Percentiles rank a stretch among this genome's conserved stretches.
Evolutionary conservation across 1,140 invertebrate genomes (phyloP).

Genomic region (Cataglyphis hispanica): DNA sequence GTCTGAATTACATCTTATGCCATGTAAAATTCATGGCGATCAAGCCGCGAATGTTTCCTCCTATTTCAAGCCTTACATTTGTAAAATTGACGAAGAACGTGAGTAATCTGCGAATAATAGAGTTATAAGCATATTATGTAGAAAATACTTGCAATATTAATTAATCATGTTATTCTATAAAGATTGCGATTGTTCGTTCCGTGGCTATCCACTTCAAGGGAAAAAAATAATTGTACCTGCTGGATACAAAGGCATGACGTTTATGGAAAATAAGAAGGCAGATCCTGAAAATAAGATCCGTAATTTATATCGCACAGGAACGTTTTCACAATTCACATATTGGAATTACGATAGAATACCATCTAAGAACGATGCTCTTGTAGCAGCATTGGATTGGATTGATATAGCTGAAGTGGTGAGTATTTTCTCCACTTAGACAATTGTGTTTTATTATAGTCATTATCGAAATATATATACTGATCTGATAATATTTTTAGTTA

Average conservation of each 20-base stretch:
- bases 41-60: slow-evolving; percentile 90
- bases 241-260: slow-evolving; percentile 89
- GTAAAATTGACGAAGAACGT: slow-evolving; percentile 83
- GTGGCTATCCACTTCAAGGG: slow-evolving; percentile 91
- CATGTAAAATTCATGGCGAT: slow-evolving; percentile 91
- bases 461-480: neutral
- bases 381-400: slow-evolving; percentile 91
- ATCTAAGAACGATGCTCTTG: slow-evolving; percentile 90
- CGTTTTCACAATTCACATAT: slow-evolving; percentile 89
- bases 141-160: slow-evolving; percentile 47
- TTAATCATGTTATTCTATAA: slow-evolving; percentile 63
- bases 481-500: slow-evolving; percentile 72
- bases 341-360: slow-evolving; percentile 94
- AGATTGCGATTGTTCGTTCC: slow-evolving; percentile 88
- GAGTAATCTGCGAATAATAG: slow-evolving; percentile 72
- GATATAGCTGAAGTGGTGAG: slow-evolving; percentile 91
- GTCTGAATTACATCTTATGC: slow-evolving; percentile 89
- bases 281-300: slow-evolving; percentile 88
- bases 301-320: slow-evolving; percentile 88
- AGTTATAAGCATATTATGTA: neutral
- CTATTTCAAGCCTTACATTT: slow-evolving; percentile 90
- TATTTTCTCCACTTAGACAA: slow-evolving; percentile 65
- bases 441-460: neutral
- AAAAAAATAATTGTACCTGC: slow-evolving; percentile 88
- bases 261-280: slow-evolving; percentile 89